phyloP scores from a whole-genome alignment of 1,140 invertebrate species.

The Mizuhopecten yessoensis region DNA sequence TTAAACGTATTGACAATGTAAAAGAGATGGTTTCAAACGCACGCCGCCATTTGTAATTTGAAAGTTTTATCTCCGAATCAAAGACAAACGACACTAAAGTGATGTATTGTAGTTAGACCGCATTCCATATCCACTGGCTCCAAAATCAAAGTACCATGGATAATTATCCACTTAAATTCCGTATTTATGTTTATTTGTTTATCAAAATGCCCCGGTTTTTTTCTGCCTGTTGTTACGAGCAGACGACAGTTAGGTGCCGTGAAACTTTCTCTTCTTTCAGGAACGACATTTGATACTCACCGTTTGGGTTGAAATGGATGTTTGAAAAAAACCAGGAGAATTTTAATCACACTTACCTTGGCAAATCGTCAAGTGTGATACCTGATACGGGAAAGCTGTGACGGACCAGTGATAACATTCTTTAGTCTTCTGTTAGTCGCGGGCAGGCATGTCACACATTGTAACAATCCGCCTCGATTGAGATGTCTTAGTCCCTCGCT shows the following conservation, averaged over 20 bases:
- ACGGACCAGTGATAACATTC: neutral
- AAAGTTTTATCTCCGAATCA: neutral
- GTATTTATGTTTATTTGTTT: constrained; percentile 13
- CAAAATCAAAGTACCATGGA: neutral
- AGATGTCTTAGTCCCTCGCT: neutral
- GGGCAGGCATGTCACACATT: neutral
- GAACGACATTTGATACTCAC: neutral
- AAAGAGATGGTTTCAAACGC: constrained; percentile 15
- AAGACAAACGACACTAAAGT: neutral
- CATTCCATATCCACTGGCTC: constrained; percentile 1
- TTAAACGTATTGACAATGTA: neutral
- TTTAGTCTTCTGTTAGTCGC: neutral
- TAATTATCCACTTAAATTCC: constrained; percentile 16
- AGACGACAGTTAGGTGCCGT: constrained; percentile 31
- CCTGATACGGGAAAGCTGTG: neutral
- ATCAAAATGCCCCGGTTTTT: neutral
- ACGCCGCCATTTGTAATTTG: neutral
- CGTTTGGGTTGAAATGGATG: constrained; percentile 18
- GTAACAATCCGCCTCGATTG: neutral
- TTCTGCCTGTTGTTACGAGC: neutral
- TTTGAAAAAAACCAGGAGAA: neutral
- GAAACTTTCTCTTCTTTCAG: constrained; percentile 38
- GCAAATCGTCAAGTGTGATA: constrained; percentile 14
- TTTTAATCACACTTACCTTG: constrained; percentile 28
- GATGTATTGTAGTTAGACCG: neutral